Conservation (phyloP, 2,797 vertebrate genomes). For the Oreortyx pictus region DNA sequence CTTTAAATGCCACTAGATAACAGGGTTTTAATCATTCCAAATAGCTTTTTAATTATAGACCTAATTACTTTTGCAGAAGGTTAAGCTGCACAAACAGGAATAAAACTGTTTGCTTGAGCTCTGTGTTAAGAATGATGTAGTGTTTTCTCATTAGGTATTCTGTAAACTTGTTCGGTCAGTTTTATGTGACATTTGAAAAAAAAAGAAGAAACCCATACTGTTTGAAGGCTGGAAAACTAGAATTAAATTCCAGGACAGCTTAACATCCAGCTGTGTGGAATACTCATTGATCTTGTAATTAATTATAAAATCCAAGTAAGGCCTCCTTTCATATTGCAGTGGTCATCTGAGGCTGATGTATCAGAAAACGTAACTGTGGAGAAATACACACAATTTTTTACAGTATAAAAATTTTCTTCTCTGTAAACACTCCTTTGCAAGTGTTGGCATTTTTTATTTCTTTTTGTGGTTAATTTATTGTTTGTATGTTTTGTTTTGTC, state of each 20-base stretch:
- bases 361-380: neutral
- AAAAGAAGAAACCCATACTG: neutral
- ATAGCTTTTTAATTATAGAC: conserved; percentile 84
- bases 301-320: conserved; percentile 54
- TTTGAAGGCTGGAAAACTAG: neutral
- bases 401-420: neutral
- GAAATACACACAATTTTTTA: neutral
- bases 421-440: neutral
- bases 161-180: conserved; percentile 71
- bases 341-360: neutral
- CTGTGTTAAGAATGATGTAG: conserved; percentile 71
- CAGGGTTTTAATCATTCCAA: conserved; percentile 81
- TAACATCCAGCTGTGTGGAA: conserved; percentile 43
- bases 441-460: neutral
- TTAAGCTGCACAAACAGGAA: conserved; percentile 81
- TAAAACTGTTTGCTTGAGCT: conserved; percentile 78
- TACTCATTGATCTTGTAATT: conserved; percentile 60
- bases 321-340: neutral
- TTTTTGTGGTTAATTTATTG: too few relatives aligned
- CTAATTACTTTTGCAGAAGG: conserved; percentile 84
- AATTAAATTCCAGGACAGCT: conserved; percentile 59
- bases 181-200: conserved; percentile 67
- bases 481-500: neutral
- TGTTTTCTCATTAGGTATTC: conserved; percentile 74
- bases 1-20: conserved; percentile 84